Evolutionary conservation across 2,797 vertebrate genomes (phyloP).

Genomic region (Enteromius unitaeniatus): DNA sequence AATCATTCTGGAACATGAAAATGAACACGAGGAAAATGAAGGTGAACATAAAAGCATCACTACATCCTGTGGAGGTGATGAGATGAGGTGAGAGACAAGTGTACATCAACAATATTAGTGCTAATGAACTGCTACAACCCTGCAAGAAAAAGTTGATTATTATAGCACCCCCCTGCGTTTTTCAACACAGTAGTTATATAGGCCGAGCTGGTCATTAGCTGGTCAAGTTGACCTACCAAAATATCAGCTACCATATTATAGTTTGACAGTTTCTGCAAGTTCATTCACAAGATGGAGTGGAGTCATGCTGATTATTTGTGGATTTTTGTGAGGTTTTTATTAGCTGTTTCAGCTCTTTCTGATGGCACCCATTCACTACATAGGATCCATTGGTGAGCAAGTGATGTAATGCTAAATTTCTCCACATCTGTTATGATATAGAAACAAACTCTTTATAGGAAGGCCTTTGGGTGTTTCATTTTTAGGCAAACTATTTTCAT

Average conservation of each 20-base stretch:
- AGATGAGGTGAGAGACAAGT: conserved; percentile 1
- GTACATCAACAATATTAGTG: conserved; percentile 11
- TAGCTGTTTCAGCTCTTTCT: background rate
- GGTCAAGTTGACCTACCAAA: background rate
- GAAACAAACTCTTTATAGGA: background rate
- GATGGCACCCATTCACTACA: background rate
- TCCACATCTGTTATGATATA: background rate
- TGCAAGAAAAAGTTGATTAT: background rate
- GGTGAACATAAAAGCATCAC: background rate
- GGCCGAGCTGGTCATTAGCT: background rate
- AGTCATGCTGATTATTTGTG: background rate
- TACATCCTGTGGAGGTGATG: background rate
- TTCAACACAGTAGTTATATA: background rate
- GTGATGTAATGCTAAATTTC: background rate
- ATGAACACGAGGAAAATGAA: background rate
- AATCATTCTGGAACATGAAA: background rate
- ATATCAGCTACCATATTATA: background rate
- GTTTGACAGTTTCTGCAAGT: background rate
- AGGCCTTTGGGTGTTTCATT: background rate
- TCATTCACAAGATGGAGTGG: background rate
- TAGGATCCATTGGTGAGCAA: background rate
- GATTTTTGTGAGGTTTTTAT: background rate
- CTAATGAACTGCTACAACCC: conserved; percentile 20
- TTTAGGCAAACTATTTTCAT: background rate
- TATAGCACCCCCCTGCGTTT: background rate